Conservation (phyloP, 2,113 vertebrate genomes). For the Gorilla gorilla region DNA sequence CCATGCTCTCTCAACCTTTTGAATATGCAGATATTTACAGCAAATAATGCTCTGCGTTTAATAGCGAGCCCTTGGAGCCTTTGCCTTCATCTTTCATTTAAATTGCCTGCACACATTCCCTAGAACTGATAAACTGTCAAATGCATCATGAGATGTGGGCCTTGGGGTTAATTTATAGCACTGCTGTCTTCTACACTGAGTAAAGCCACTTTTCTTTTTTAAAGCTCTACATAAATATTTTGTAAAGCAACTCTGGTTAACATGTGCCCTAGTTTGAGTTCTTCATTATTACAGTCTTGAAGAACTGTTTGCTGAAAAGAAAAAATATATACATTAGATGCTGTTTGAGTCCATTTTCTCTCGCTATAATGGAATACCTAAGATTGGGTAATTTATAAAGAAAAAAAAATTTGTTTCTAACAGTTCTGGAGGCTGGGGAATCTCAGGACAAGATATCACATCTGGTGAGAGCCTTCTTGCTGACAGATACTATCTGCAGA, state of each 20-base stretch:
- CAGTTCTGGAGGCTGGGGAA: neutral
- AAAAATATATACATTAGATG: neutral
- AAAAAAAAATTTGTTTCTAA: neutral
- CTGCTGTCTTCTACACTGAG: conserved; percentile 45
- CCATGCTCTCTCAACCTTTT: conserved; percentile 74
- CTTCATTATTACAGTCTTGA: neutral
- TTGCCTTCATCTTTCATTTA: conserved; percentile 77
- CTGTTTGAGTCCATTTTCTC: neutral
- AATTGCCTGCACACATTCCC: conserved; percentile 79
- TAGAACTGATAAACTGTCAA: conserved; percentile 78
- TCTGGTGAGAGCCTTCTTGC: neutral
- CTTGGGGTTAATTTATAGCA: conserved; percentile 77
- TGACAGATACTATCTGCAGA: neutral
- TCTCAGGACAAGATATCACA: neutral
- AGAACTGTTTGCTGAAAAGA: neutral
- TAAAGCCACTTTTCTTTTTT: conserved; percentile 59
- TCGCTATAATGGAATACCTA: neutral
- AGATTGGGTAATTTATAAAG: neutral
- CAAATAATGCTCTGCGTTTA: conserved; percentile 66
- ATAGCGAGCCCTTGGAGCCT: conserved; percentile 52
- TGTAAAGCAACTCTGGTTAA: conserved; percentile 50
- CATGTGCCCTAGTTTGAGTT: conserved; percentile 8
- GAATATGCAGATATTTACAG: conserved; percentile 69
- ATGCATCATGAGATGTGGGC: conserved; percentile 68
- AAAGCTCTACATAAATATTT: conserved; percentile 18